phyloP scores from a whole-genome alignment of 2,797 vertebrate species.

The Petrocephalus schoutedeni region DNA sequence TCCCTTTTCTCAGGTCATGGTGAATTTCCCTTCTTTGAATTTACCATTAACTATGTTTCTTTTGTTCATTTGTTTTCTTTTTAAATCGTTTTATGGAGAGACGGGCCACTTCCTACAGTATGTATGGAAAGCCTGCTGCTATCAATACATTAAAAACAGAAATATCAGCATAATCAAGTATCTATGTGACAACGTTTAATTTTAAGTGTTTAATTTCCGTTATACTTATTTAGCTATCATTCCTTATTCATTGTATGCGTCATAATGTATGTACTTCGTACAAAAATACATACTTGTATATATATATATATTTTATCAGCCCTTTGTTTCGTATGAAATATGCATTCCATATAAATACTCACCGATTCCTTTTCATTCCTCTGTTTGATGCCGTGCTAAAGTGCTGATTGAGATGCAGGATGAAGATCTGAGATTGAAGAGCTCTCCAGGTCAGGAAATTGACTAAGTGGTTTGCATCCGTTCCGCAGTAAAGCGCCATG shows the following conservation, averaged over 20 bases:
- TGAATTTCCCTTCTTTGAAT: neutral
- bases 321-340: neutral
- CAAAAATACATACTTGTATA: neutral
- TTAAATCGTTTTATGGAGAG: neutral
- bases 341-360: slow-evolving; percentile 37
- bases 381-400: slow-evolving; percentile 63
- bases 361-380: slow-evolving; percentile 60
- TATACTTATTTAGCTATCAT: neutral
- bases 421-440: slow-evolving; percentile 64
- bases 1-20: neutral
- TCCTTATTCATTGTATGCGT: neutral
- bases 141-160: neutral
- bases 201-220: neutral
- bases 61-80: neutral
- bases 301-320: neutral
- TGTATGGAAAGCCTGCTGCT: neutral
- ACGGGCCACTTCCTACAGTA: neutral
- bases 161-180: neutral
- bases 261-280: neutral
- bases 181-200: neutral
- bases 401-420: slow-evolving; percentile 73
- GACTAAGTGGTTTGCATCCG: slow-evolving; percentile 13
- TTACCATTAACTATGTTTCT: neutral
- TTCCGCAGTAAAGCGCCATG: neutral
- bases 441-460: slow-evolving; percentile 64